These are phyloP conservation scores for Phoenicopterus ruber DNA, from an alignment of 2,113 vertebrate genomes.

Conservation along the genomic window DNA sequence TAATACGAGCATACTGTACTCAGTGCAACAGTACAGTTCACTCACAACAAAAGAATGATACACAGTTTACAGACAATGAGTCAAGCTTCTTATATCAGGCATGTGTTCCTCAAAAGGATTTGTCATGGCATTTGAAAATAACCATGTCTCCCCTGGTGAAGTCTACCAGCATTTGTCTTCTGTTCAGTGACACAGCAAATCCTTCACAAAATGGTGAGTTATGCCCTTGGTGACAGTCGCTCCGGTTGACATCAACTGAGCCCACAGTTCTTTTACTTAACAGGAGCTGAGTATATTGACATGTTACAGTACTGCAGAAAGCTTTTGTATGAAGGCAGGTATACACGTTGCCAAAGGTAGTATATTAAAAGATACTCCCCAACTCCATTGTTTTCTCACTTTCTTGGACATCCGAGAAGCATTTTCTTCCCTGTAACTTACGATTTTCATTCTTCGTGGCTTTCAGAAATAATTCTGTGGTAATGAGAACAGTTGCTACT, in stretches of 20 bases:
- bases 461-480: not conserved
- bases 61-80: not conserved
- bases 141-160: not conserved
- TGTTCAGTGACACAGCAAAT: slow-evolving; percentile 23
- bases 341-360: not conserved
- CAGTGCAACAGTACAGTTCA: not conserved
- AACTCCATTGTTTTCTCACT: not conserved
- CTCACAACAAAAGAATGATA: slow-evolving; percentile 1
- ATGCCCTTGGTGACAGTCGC: not conserved
- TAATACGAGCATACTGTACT: not conserved
- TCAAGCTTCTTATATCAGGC: not conserved
- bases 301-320: not conserved
- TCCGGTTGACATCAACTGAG: not conserved
- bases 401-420: not conserved
- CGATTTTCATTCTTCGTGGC: fast-evolving
- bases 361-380: not conserved
- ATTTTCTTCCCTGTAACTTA: not conserved
- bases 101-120: not conserved
- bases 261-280: not conserved
- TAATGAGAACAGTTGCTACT: not conserved
- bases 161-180: not conserved
- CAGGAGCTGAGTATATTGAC: not conserved
- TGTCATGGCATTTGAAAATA: not conserved
- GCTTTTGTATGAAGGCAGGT: not conserved
- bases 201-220: not conserved